phyloP scores from a whole-genome alignment of 2,113 vertebrate genomes.

The Malurus cyaneus region DNA sequence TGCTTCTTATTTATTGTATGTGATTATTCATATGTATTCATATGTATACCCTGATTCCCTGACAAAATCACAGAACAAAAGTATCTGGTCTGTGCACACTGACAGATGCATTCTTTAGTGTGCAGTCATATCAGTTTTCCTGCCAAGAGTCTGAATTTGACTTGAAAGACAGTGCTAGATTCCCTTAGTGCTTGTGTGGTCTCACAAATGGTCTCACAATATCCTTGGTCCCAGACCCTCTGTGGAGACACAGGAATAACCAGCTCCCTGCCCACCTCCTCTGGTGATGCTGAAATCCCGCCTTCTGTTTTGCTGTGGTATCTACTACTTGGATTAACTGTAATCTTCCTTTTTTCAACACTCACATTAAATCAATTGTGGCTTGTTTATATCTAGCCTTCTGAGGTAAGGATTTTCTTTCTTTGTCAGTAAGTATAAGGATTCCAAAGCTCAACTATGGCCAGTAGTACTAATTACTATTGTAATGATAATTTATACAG shows the following conservation, averaged over 20 bases:
- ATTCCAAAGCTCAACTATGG: neutral
- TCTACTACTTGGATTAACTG: neutral
- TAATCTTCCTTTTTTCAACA: neutral
- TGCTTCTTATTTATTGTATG: fast-evolving
- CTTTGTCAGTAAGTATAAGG: neutral
- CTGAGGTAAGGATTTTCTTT: neutral
- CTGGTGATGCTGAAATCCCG: neutral
- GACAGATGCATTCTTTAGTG: neutral
- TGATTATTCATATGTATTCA: neutral
- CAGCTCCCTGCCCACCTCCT: neutral
- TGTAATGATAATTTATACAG: neutral
- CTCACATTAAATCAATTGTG: neutral
- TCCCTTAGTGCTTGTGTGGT: neutral
- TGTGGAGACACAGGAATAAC: neutral
- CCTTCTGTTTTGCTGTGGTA: neutral
- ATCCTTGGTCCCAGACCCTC: neutral
- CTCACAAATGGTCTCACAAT: neutral
- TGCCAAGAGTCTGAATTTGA: neutral
- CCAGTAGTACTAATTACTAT: neutral
- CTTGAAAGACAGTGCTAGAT: neutral
- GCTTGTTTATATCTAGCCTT: neutral
- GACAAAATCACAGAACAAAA: neutral
- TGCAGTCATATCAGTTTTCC: neutral
- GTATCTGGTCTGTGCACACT: neutral
- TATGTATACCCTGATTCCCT: neutral